Evolutionary conservation across 2,888 invertebrate genomes (phyloP).

Genomic region (Cantharis flavilabris): DNA sequence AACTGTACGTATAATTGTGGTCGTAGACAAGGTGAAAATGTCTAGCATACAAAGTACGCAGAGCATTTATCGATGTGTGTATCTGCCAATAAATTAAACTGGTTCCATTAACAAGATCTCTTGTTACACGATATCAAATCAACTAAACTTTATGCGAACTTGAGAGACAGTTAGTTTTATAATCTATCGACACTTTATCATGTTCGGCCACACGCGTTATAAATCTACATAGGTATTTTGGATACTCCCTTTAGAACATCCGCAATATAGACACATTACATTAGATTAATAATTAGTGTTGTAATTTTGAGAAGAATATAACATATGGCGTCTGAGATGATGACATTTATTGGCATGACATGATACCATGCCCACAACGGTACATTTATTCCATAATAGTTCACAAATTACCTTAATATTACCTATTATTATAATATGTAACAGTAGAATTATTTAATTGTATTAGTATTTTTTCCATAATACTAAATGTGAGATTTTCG

Average conservation of each 20-base stretch:
- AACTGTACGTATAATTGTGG: constrained; percentile 1
- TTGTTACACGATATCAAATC: constrained; percentile 24
- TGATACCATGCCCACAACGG: constrained; percentile 6
- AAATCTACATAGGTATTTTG: constrained; percentile 17
- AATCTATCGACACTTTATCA: constrained; percentile 21
- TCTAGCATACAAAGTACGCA: constrained; percentile 10
- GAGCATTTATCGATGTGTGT: constrained; percentile 17
- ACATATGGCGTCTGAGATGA: constrained; percentile 7
- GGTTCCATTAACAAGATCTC: constrained; percentile 27
- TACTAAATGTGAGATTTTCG: neutral
- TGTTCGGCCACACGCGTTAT: constrained; percentile 24
- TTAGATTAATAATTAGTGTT: constrained; percentile 16
- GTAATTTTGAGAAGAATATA: constrained; percentile 16
- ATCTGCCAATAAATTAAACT: constrained; percentile 24
- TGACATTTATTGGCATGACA: constrained; percentile 18
- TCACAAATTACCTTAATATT: constrained; percentile 1
- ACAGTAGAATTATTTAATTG: neutral
- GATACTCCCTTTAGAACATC: constrained; percentile 17
- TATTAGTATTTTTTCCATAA: neutral
- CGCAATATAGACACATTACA: constrained; percentile 20
- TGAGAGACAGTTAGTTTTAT: constrained; percentile 16
- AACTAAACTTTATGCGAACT: constrained; percentile 24
- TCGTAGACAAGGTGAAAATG: constrained; percentile 4
- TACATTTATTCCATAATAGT: constrained; percentile 4
- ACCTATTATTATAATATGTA: neutral